A percentile compares a stretch with the other conserved stretches of the same genome.
These are phyloP conservation scores for Sweltsa coloradensis DNA, from an alignment of 1,140 invertebrate species.

Conservation along the genomic window DNA sequence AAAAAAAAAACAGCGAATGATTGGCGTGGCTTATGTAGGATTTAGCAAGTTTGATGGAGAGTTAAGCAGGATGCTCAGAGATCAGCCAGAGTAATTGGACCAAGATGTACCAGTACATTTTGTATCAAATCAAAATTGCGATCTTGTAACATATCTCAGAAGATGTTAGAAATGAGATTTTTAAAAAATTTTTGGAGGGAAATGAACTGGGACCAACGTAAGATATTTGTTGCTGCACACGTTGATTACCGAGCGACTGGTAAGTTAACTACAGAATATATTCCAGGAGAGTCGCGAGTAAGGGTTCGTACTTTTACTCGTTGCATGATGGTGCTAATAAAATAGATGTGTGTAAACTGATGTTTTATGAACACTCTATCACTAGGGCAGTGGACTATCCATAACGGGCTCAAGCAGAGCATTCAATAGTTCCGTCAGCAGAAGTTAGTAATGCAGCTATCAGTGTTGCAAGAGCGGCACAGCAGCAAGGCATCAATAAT, in stretches of 20 bases:
- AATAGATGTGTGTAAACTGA: slow-evolving; percentile 1
- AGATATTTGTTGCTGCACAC: neutral
- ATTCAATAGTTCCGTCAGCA: neutral
- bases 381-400: neutral
- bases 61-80: neutral
- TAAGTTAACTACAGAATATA: neutral
- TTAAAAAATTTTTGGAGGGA: neutral
- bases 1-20: slow-evolving; percentile 17
- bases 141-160: neutral
- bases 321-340: too few species aligned
- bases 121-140: neutral
- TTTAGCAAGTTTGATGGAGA: neutral
- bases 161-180: neutral
- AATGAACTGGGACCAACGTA: neutral
- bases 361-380: neutral
- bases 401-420: neutral
- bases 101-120: neutral
- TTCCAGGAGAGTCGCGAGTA: neutral
- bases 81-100: neutral
- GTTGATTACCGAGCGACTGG: neutral
- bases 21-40: neutral
- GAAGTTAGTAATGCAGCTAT: neutral
- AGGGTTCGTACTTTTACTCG: too few species aligned
- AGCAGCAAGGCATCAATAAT: too few species aligned
- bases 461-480: too few species aligned